Evolutionary conservation across 2,888 invertebrate genomes (phyloP).

Genomic region (Plagodis dolabraria): DNA sequence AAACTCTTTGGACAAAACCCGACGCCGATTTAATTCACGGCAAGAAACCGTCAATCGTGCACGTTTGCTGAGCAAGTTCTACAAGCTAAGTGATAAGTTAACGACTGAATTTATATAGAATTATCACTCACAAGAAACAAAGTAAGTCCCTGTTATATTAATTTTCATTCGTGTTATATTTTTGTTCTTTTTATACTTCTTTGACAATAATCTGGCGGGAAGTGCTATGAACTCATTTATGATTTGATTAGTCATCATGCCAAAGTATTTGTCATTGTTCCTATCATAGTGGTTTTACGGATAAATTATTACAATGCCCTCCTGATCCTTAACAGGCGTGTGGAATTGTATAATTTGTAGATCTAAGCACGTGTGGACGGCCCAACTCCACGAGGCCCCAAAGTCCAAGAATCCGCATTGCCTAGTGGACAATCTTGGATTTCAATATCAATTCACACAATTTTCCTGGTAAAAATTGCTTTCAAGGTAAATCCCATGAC

Average conservation of each 20-base stretch:
- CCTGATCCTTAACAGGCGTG: too few species aligned
- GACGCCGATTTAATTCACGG: constrained; percentile 72
- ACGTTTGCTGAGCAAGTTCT: constrained; percentile 76
- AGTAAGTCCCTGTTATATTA: constrained; percentile 57
- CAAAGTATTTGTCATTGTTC: too few species aligned
- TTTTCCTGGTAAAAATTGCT: constrained; percentile 6
- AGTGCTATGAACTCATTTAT: constrained; percentile 15
- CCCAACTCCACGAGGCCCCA: too few species aligned
- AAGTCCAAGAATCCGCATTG: too few species aligned
- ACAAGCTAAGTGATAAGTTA: constrained; percentile 61
- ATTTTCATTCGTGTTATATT: constrained; percentile 2
- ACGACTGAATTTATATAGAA: constrained; percentile 58
- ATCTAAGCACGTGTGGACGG: too few species aligned
- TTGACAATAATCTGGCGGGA: constrained; percentile 9
- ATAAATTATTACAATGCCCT: background rate
- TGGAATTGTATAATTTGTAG: too few species aligned
- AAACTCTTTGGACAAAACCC: constrained; percentile 49
- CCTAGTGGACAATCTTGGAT: too few species aligned
- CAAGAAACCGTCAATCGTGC: constrained; percentile 81
- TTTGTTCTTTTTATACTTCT: background rate
- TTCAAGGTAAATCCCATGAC: constrained; percentile 25
- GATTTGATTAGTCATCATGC: constrained; percentile 19
- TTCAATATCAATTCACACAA: background rate
- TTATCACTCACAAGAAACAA: constrained; percentile 56
- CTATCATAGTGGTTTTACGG: too few species aligned